These are phyloP conservation scores for Mythimna vitellina DNA, from an alignment of 2,888 invertebrate genomes.

Conservation along the genomic window DNA sequence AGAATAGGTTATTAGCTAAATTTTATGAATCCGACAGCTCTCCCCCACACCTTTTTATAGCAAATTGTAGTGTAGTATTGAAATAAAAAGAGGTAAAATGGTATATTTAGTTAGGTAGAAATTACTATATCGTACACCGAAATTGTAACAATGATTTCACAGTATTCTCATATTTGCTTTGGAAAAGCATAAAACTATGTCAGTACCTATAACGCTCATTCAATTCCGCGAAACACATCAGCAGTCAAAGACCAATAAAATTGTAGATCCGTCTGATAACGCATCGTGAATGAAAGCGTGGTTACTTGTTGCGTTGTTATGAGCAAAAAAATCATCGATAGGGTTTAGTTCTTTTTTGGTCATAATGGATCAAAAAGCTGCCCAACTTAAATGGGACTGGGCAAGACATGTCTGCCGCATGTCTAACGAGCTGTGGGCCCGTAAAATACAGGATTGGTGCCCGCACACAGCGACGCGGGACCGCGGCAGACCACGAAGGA, in stretches of 20 bases:
- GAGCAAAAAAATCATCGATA: background rate
- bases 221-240: constrained; percentile 9
- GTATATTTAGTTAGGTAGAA: background rate
- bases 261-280: constrained; percentile 14
- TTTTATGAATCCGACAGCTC: too few species aligned
- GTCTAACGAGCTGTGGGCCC: too few species aligned
- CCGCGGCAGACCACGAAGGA: too few species aligned
- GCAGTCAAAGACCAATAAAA: constrained; percentile 25
- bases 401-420: too few species aligned
- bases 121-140: background rate
- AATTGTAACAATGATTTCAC: background rate
- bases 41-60: too few species aligned
- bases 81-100: background rate
- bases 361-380: too few species aligned
- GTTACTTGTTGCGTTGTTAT: constrained; percentile 32
- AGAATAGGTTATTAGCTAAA: too few species aligned
- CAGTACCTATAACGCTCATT: constrained; percentile 18
- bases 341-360: too few species aligned
- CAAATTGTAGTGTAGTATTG: too few species aligned
- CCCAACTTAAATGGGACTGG: too few species aligned
- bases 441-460: too few species aligned
- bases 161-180: background rate
- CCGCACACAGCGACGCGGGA: too few species aligned
- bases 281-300: background rate
- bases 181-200: background rate